Base-by-base conservation (phyloP, 1,140 invertebrate genomes). In the Drosophila nasuta region DNA sequence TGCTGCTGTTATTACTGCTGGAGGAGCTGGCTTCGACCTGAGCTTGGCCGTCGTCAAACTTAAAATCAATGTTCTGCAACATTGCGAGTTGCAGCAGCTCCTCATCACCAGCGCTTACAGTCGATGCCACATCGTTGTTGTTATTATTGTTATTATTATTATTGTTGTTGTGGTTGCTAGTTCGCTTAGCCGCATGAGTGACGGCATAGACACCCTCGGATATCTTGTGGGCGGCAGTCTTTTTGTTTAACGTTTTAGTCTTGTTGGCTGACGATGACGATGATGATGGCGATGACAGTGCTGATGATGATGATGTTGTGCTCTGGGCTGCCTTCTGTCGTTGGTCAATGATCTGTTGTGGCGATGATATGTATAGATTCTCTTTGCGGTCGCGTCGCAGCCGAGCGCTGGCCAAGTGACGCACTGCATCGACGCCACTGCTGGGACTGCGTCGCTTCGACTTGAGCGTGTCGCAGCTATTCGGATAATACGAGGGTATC, bases 401-500 rank as follows among this genome's bases (percentile, higher is more conserved):
- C 54, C 91, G 79, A 0, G 88, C 72, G 15, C 75, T 83, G 2
- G 83, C 87, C 65, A 92, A 73, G 28, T 91, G 82, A 17, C 81
- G 76, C 6, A 91, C 45, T 5, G 67, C 69, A 7, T 8, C 35
- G 75, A 43, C 20, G 45, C 66, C 67, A 35, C 11, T 82, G 72
- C 69, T 51, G 15, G 82, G 79, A 63, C 86, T 86, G 38, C 86
- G 79, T 30, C 91, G 79, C 41, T 85, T 88, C 4, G 80, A 77
- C 66, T 92, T 92, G 0, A 86, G 20, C 0, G 89, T 88, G 45
- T 92, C 91, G 63, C 91, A 92, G 45, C 83, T 92, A 43, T 92
- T 92, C 5, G 92, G 92, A 72, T 92, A 92, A 52, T 92, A 92
- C 0, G 92, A 92, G 1, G 92, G 92, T 57, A 92, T 79, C 57